Conservation (phyloP, 2,113 vertebrate species). For the Anarrhichthys ocellatus region DNA sequence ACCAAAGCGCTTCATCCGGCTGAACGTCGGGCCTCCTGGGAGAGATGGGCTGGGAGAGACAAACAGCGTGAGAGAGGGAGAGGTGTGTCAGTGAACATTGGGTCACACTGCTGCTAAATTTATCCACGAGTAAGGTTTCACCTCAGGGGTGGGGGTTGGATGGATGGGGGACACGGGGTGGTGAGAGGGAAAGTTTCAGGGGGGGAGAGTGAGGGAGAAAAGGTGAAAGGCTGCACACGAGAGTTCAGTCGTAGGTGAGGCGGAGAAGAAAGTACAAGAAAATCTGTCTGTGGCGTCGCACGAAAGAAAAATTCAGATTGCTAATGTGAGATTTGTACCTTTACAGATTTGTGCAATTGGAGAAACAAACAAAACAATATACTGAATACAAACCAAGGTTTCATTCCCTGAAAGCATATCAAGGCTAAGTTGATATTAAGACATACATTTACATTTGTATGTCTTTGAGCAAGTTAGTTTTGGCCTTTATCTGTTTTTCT, state of each 20-base stretch:
- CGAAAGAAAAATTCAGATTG: slow-evolving; percentile 3
- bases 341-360: not conserved
- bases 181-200: slow-evolving; percentile 58
- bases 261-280: not conserved
- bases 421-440: not conserved
- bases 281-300: not conserved
- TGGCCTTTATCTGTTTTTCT: not conserved
- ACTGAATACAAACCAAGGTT: not conserved
- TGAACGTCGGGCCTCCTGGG: slow-evolving; percentile 56
- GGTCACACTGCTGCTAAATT: slow-evolving; percentile 83
- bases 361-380: slow-evolving; percentile 7
- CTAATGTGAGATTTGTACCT: not conserved
- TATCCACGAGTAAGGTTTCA: slow-evolving; percentile 84
- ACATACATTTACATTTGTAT: no score
- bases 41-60: slow-evolving; percentile 64
- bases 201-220: slow-evolving; percentile 42
- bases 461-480: no score
- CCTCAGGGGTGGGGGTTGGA: slow-evolving; percentile 63
- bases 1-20: slow-evolving; percentile 65
- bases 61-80: slow-evolving; percentile 68
- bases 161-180: slow-evolving; percentile 60
- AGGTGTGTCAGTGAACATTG: slow-evolving; percentile 82
- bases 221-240: slow-evolving; percentile 49
- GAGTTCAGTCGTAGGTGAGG: slow-evolving; percentile 54
- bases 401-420: slow-evolving; percentile 6